Evolutionary conservation across 2,113 vertebrate genomes (phyloP).

Genomic region (Pseudorectes ferrugineus): DNA sequence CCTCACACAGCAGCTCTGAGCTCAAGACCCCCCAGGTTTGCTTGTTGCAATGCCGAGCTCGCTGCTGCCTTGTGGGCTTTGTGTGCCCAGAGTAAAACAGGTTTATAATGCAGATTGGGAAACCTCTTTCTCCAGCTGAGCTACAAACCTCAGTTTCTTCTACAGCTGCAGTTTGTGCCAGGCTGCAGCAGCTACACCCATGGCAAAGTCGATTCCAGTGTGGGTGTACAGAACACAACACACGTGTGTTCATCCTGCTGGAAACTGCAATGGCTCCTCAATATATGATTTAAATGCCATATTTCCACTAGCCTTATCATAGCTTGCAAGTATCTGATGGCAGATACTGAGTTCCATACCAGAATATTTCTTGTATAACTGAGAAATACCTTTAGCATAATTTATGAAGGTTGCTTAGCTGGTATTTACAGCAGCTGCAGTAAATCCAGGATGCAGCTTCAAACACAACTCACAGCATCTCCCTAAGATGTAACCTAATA

Average conservation of each 20-base stretch:
- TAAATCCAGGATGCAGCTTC: constrained; percentile 39
- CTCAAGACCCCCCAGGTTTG: not conserved
- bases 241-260: not conserved
- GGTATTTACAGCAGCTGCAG: constrained; percentile 35
- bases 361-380: not conserved
- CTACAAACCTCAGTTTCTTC: not conserved
- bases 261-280: not conserved
- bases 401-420: constrained; percentile 25
- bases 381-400: constrained; percentile 41
- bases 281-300: not conserved
- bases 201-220: not conserved
- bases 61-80: not conserved
- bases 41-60: not conserved
- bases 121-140: not conserved
- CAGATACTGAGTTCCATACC: not conserved
- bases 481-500: constrained; percentile 55
- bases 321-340: not conserved
- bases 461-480: constrained; percentile 16
- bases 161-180: not conserved
- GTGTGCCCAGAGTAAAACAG: not conserved
- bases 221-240: not conserved
- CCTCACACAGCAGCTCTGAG: not conserved
- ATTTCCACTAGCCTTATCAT: not conserved
- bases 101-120: fast-evolving
- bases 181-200: not conserved